phyloP scores from a whole-genome alignment of 2,113 vertebrate genomes.

The Lampris incognitus region DNA sequence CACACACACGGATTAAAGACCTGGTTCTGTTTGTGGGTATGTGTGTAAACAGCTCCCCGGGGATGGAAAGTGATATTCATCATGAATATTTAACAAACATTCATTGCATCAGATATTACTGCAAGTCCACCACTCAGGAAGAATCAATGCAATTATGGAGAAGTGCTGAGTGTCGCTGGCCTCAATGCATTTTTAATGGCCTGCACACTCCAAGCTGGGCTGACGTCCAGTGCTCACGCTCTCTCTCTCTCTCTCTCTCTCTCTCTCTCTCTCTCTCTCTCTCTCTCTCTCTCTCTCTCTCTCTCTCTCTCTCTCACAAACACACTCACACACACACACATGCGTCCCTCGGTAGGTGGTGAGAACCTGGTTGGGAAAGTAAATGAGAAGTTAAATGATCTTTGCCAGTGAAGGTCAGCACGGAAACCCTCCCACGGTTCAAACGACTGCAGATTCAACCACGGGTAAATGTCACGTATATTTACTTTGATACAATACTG shows the following conservation, averaged over 20 bases:
- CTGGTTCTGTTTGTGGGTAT: neutral
- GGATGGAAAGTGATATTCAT: constrained; percentile 45
- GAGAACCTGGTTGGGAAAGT: no score
- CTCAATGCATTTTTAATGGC: constrained; percentile 62
- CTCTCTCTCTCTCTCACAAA: constrained; percentile 5
- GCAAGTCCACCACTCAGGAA: constrained; percentile 14
- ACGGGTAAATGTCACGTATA: no score
- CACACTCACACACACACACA: constrained; percentile 10
- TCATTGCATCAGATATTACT: constrained; percentile 57
- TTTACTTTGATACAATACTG: no score
- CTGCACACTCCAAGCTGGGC: constrained; percentile 3
- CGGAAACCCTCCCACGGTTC: no score
- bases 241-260: neutral
- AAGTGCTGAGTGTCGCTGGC: constrained; percentile 58
- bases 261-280: neutral
- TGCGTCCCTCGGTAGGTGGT: no score
- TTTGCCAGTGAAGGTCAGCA: no score
- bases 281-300: neutral
- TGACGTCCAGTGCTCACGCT: neutral
- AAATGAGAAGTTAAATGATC: no score
- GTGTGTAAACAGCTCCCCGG: neutral
- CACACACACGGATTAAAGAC: neutral
- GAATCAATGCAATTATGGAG: constrained; percentile 68
- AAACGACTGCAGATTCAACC: no score
- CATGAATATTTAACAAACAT: constrained; percentile 71